phyloP scores from a whole-genome alignment of 2,888 invertebrate genomes.

The Agonopterix alstromeriana region DNA sequence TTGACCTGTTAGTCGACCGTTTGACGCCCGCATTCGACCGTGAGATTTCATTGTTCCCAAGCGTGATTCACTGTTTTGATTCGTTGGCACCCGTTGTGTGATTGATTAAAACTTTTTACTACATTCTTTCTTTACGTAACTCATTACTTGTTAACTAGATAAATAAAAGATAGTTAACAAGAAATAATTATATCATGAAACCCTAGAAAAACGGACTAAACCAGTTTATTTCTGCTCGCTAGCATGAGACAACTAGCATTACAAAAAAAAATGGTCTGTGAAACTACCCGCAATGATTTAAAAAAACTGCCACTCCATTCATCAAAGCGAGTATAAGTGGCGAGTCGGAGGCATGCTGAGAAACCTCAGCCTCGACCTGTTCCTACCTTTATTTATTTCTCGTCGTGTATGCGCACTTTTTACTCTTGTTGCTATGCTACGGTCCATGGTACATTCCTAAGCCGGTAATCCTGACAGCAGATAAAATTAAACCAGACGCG shows the following conservation, averaged over 20 bases:
- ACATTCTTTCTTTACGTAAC: constrained; percentile 26
- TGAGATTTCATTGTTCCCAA: constrained; percentile 66
- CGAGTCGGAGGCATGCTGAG: constrained; percentile 42
- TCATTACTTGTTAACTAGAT: constrained; percentile 10
- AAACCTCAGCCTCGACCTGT: constrained; percentile 65
- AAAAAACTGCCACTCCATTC: constrained; percentile 59
- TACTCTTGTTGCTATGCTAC: constrained; percentile 63
- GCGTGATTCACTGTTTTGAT: constrained; percentile 65
- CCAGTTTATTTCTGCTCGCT: constrained; percentile 9
- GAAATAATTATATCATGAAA: constrained; percentile 11
- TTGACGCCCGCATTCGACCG: constrained; percentile 70
- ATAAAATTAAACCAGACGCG: constrained; percentile 76
- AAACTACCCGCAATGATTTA: constrained; percentile 42
- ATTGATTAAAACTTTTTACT: constrained; percentile 58
- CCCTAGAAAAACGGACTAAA: constrained; percentile 18
- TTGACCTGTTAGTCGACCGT: constrained; percentile 66
- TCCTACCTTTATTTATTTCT: constrained; percentile 72
- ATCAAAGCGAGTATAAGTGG: constrained; percentile 46
- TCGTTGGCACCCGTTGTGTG: constrained; percentile 49
- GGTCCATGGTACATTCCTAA: constrained; percentile 71
- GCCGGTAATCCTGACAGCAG: constrained; percentile 73
- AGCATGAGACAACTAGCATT: constrained; percentile 27
- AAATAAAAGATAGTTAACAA: constrained; percentile 7
- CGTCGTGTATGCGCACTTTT: constrained; percentile 62
- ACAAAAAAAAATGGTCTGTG: constrained; percentile 35